Base-by-base conservation (phyloP, 2,113 vertebrate genomes). In the Ceyx margarethae region DNA sequence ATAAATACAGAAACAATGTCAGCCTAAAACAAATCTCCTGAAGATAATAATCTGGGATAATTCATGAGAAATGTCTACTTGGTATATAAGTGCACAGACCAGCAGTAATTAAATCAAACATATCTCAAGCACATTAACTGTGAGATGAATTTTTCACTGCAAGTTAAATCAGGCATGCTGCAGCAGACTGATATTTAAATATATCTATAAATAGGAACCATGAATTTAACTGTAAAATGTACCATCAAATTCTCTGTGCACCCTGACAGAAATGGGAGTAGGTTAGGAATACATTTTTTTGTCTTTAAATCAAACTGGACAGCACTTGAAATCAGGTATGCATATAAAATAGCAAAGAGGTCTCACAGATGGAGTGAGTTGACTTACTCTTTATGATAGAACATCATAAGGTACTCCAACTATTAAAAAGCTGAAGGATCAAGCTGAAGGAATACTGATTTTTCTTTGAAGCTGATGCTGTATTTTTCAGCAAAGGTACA, bases 91-190 rank as follows among this genome's bases (percentile, higher is more conserved):
- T 8, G 1, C 35, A 74, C 65, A 85, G 58, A 94, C 85, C 46
- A 83, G 46, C 81, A 83, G 43, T 78, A 93, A 95, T 91, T 92
- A 92, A 95, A 93, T 80, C 77, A 94, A 96, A 91, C 28, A 35
- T 48, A 65, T 74, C 53, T 69, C n/a, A 48, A 71, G 71, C 53
- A 88, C 17, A 56, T 81, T 91, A 89, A 82, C 78, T 37, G 31
- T 72, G 61, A 84, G 67, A 67, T 54, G 65, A 78, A 85, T 91
- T 94, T 89, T 92, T 83, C 71, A 83, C 46, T 92, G 87, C 64
- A 88, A 93, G 87, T 85, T 87, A 94, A 91, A 87, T 77, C 48
- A 68, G 77, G 54, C 17, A 7, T 56, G 78, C 28, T 56, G 48
- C 29, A 83, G 76, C 46, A 58, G 51, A 91, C 46, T 46, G 11